Evolutionary conservation across 2,113 vertebrate genomes (phyloP).

Genomic region (Phylloscopus whistleri): DNA sequence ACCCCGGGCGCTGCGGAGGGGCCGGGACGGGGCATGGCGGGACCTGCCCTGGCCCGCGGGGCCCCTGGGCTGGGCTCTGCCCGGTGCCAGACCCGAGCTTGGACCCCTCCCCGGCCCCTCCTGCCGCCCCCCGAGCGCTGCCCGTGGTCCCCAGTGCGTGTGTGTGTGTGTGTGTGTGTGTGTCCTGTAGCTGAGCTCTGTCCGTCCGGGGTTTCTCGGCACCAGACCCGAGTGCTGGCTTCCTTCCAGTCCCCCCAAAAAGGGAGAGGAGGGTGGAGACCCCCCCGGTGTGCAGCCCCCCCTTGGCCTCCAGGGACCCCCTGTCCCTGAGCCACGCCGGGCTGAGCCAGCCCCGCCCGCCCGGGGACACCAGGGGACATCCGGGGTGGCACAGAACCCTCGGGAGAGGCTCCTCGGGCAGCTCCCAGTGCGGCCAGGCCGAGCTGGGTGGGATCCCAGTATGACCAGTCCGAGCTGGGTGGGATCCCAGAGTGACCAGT

Average conservation of each 20-base stretch:
- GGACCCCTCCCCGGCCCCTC: neutral
- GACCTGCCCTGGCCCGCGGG: neutral
- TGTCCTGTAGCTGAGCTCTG: conserved; percentile 28
- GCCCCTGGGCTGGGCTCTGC: neutral
- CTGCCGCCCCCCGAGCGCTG: neutral
- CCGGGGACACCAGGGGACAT: neutral
- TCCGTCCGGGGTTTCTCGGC: neutral
- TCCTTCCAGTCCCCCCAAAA: neutral
- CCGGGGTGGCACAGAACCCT: rapidly evolving
- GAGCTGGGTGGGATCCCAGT: no score
- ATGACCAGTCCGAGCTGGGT: neutral
- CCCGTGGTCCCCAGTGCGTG: neutral
- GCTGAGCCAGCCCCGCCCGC: neutral
- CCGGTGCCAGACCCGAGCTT: neutral
- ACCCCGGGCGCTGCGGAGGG: neutral
- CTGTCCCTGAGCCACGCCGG: neutral
- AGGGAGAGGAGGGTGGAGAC: neutral
- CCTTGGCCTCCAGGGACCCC: neutral
- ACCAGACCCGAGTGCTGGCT: conserved; percentile 21
- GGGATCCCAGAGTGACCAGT: neutral
- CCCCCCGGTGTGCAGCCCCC: neutral
- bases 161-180: neutral
- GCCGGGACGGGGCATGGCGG: neutral
- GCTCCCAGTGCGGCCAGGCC: neutral
- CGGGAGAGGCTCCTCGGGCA: neutral